Conservation (phyloP, 1,140 invertebrate genomes). For the Asbolus verrucosus region DNA sequence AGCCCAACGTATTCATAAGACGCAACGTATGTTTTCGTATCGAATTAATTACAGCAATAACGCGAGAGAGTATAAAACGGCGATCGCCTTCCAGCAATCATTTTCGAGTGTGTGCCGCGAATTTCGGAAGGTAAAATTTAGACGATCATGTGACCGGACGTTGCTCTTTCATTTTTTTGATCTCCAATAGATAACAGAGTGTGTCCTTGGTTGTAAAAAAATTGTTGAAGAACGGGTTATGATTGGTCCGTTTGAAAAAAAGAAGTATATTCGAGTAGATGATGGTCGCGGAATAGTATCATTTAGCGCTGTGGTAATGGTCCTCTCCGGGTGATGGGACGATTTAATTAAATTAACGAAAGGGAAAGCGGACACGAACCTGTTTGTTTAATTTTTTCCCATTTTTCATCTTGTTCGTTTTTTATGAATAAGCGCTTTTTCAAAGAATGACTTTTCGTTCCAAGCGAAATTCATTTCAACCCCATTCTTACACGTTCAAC, state of each 20-base stretch:
- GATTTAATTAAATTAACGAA: constrained; percentile 25
- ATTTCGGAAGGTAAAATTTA: neutral
- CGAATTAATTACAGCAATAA: constrained; percentile 45
- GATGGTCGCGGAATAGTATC: neutral
- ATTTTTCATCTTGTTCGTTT: neutral
- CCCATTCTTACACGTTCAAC: too few species aligned
- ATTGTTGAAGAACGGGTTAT: too few species aligned
- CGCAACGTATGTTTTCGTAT: constrained; percentile 42
- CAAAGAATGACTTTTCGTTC: too few species aligned
- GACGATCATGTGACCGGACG: constrained; percentile 17
- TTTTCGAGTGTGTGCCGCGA: constrained; percentile 1
- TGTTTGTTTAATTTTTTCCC: constrained; percentile 8
- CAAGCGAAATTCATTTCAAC: too few species aligned
- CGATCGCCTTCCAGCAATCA: neutral
- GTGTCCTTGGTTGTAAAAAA: neutral
- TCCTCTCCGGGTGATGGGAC: neutral
- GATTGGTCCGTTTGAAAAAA: too few species aligned
- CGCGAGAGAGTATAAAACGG: constrained; percentile 16
- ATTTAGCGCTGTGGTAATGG: too few species aligned
- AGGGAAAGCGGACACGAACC: constrained; percentile 23
- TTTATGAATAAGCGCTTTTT: constrained; percentile 4
- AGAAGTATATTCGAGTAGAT: too few species aligned
- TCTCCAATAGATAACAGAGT: neutral
- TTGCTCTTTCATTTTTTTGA: constrained; percentile 25
- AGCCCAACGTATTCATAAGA: constrained; percentile 42